Evolutionary conservation across 2,113 vertebrate genomes (phyloP).

Genomic region (Otus sunia): DNA sequence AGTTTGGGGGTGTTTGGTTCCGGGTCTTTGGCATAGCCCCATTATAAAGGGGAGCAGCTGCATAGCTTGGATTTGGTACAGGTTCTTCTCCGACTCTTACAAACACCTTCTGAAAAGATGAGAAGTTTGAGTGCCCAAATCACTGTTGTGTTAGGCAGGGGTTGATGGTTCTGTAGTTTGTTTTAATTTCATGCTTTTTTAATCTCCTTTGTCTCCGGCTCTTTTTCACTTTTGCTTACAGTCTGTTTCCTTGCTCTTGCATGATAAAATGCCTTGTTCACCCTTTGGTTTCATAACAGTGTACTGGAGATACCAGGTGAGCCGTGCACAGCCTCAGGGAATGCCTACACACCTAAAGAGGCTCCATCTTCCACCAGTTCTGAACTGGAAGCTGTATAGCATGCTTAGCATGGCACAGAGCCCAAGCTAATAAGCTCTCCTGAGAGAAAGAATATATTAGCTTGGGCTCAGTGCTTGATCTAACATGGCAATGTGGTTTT

Average conservation of each 20-base stretch:
- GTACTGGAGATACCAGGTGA: background rate
- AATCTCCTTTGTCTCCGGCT: background rate
- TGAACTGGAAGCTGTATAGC: background rate
- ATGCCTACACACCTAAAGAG: background rate
- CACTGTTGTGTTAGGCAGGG: background rate
- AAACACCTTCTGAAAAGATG: background rate
- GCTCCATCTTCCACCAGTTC: background rate
- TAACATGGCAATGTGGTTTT: background rate
- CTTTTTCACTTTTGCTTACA: background rate
- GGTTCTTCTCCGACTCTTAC: background rate
- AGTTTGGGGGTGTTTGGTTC: conserved; percentile 41
- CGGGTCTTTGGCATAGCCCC: conserved; percentile 19
- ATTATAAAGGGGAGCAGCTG: conserved; percentile 37
- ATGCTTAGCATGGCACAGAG: background rate
- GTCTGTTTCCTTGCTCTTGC: background rate
- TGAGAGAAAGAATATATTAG: background rate
- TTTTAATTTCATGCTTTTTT: background rate
- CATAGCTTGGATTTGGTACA: conserved; percentile 42
- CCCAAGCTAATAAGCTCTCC: background rate
- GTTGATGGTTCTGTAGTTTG: background rate
- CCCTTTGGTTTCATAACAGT: background rate
- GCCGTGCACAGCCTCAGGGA: background rate
- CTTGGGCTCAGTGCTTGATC: background rate
- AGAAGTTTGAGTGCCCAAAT: background rate
- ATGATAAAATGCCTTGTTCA: background rate